These are phyloP conservation scores for Agonopterix alstromeriana DNA, from an alignment of 2,888 invertebrate species.

Conservation along the genomic window DNA sequence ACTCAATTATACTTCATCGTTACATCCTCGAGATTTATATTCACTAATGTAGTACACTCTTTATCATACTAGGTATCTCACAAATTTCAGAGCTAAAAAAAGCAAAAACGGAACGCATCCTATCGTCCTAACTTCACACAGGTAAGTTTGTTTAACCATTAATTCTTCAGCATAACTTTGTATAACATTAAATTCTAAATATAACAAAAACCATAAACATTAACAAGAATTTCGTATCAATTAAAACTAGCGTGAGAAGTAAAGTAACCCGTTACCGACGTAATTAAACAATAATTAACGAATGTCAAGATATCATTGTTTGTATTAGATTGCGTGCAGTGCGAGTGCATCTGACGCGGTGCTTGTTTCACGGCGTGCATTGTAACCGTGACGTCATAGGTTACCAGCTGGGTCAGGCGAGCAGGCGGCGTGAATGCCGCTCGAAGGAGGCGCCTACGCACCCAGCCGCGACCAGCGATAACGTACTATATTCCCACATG, in stretches of 20 bases:
- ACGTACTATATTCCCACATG: conserved; percentile 26
- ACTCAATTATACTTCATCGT: too few species aligned
- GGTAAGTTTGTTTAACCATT: too few species aligned
- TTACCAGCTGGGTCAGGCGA: conserved; percentile 5
- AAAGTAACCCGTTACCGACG: not conserved
- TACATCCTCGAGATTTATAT: too few species aligned
- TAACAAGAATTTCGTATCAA: not conserved
- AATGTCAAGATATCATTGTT: not conserved
- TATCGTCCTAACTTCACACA: too few species aligned
- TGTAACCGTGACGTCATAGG: not conserved
- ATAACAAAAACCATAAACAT: too few species aligned
- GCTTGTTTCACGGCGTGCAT: not conserved
- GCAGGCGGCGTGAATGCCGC: conserved; percentile 3
- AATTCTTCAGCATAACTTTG: too few species aligned
- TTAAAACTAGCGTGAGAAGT: not conserved
- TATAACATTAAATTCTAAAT: too few species aligned
- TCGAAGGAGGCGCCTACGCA: conserved; percentile 35
- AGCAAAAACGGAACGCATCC: too few species aligned
- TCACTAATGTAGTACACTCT: too few species aligned
- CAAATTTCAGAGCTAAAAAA: too few species aligned
- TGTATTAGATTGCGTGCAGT: conserved; percentile 1
- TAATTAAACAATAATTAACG: not conserved
- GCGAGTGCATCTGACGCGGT: not conserved
- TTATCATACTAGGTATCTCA: too few species aligned
- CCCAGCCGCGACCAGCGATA: conserved; percentile 24